These are phyloP conservation scores for Volucella inanis DNA, from an alignment of 2,888 invertebrate species.

Conservation along the genomic window DNA sequence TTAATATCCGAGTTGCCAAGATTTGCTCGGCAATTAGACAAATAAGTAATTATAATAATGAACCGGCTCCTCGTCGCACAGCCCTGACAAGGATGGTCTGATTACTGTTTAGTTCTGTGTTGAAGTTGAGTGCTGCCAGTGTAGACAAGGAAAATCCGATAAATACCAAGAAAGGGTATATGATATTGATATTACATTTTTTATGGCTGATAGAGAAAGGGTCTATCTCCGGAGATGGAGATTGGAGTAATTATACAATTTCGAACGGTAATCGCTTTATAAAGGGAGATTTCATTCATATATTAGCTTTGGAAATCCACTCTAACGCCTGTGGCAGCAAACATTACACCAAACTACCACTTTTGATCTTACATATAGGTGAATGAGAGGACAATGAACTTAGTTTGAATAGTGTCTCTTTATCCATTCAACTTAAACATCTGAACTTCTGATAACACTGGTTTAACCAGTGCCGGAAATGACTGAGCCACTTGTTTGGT, in stretches of 20 bases:
- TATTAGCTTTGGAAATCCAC: too few species aligned
- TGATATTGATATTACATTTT: slow-evolving; percentile 22
- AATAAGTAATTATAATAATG: slow-evolving; percentile 74
- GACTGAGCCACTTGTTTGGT: too few species aligned
- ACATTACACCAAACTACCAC: too few species aligned
- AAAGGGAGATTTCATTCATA: slow-evolving; percentile 13
- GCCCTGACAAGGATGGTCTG: slow-evolving; percentile 48
- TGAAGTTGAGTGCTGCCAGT: background rate
- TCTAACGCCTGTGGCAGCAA: too few species aligned
- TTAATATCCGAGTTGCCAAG: slow-evolving; percentile 73
- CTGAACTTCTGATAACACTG: too few species aligned
- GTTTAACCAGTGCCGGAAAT: too few species aligned
- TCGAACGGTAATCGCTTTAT: slow-evolving; percentile 20
- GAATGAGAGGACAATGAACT: too few species aligned
- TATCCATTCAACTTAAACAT: too few species aligned
- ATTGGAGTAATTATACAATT: slow-evolving; percentile 47
- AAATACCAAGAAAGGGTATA: background rate
- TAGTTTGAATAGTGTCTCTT: too few species aligned
- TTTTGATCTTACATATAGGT: too few species aligned
- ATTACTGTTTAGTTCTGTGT: slow-evolving; percentile 43
- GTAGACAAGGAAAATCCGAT: slow-evolving; percentile 28
- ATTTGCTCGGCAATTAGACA: slow-evolving; percentile 73
- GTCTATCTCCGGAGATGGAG: slow-evolving; percentile 16
- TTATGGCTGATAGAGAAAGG: background rate
- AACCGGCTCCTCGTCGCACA: slow-evolving; percentile 44